Conservation (phyloP, 1,140 invertebrate genomes). For the Phthorimaea operculella region DNA sequence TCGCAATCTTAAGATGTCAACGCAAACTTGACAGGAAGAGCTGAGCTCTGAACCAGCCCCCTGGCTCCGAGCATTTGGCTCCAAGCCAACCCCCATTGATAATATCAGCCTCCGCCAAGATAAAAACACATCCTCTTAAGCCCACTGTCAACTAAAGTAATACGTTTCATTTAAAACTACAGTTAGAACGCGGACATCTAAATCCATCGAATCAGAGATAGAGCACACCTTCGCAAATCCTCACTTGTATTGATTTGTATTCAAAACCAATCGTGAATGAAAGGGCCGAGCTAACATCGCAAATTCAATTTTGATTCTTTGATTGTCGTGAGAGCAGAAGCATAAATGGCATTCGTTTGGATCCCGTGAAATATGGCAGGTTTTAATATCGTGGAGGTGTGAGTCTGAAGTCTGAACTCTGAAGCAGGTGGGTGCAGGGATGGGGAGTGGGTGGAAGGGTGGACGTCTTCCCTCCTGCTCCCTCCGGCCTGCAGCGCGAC, state of each 20-base stretch:
- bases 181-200: no score
- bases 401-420: slow-evolving; percentile 12
- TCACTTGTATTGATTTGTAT: neutral
- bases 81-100: slow-evolving; percentile 40
- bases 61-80: slow-evolving; percentile 28
- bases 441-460: slow-evolving; percentile 9
- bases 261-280: slow-evolving; percentile 1
- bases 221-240: neutral
- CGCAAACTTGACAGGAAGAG: slow-evolving; percentile 3
- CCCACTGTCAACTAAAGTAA: neutral
- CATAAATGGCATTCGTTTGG: slow-evolving; percentile 38
- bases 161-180: no score
- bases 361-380: slow-evolving; percentile 47
- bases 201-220: neutral
- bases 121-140: slow-evolving; percentile 23
- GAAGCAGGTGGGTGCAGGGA: slow-evolving; percentile 13
- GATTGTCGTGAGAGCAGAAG: slow-evolving; percentile 34
- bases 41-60: slow-evolving; percentile 17
- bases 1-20: slow-evolving; percentile 2
- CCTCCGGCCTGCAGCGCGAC: slow-evolving; percentile 10
- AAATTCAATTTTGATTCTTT: slow-evolving; percentile 44
- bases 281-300: slow-evolving; percentile 16
- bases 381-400: slow-evolving; percentile 46
- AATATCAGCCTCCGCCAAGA: slow-evolving; percentile 38
- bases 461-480: slow-evolving; percentile 8